Base-by-base conservation (phyloP, 2,113 vertebrate species). In the Oncorhynchus tshawytscha region DNA sequence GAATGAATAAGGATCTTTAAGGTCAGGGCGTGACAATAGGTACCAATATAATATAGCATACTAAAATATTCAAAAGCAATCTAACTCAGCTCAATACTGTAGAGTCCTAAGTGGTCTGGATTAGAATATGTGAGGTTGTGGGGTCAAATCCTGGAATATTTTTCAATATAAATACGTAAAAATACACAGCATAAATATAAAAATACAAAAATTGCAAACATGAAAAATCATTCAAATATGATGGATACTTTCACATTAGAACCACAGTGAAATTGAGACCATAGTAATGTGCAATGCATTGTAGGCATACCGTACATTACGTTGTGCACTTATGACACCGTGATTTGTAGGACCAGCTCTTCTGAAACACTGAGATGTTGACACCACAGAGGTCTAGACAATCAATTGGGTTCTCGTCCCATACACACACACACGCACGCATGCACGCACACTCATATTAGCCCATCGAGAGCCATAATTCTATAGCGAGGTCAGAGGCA, bases 401-500 rank as follows among this genome's bases (percentile, higher is more conserved):
- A 49, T 59, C 49, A 57, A 49, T 68, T 59, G 54, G 18, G 22
- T 75, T 48, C 18, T 16, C 29, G 2, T n/a, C 13, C 54, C 27
- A 67, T 4, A 31, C 39, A 11, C 39, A 65, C 22, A 9, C 25
- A 4, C 62, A 1, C 62, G 0, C 34, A 39, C 34, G 1, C 34
- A 39, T 1, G 7, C 34, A 31, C 31, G 18, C 27, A 18, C 3
- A 20, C 76, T 31, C 76, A 60, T 11, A 12, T 49, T 22, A 13
- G 13, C 6, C 66, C 5, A 48, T 20, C 4, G 13, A 34, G 49
- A 18, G 49, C 45, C 7, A 29, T 5, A 18, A 34, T 67, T 68
- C 64, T 31, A 24, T 64, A 39, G 16, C 22, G 67, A 84, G 65
- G 70, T 81, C 62, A 76, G 34, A 74, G 45, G 71, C 73, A 60